Evolutionary conservation across 1,140 invertebrate species (phyloP).

Genomic region (Leptinotarsa lineolata): DNA sequence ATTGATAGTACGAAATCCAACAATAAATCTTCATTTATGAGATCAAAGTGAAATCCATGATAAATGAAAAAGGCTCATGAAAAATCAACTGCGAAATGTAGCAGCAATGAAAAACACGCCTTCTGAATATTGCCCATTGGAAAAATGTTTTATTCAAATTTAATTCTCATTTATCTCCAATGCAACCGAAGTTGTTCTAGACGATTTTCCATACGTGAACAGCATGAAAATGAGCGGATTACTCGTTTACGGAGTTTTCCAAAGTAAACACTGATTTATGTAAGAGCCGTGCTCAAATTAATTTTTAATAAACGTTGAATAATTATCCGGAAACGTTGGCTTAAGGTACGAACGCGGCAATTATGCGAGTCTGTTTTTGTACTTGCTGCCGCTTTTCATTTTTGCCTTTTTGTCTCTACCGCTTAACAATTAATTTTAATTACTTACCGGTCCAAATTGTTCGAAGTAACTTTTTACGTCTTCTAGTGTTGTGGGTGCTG

Average conservation of each 20-base stretch:
- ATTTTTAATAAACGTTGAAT: conserved; percentile 32
- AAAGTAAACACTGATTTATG: conserved; percentile 26
- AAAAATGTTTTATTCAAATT: neutral
- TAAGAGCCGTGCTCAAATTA: conserved; percentile 27
- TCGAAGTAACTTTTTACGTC: conserved; percentile 99
- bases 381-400: neutral
- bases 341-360: conserved; percentile 13
- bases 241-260: conserved; percentile 25
- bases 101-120: too few relatives aligned
- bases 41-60: too few relatives aligned
- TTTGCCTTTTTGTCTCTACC: neutral
- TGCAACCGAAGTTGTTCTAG: neutral
- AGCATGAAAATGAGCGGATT: conserved; percentile 31
- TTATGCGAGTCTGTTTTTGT: neutral
- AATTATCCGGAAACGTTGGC: conserved; percentile 16
- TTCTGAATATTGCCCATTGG: too few relatives aligned
- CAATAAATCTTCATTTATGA: too few relatives aligned
- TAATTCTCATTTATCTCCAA: neutral
- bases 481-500: conserved; percentile 97
- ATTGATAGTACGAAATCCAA: too few relatives aligned
- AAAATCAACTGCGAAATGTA: too few relatives aligned
- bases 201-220: conserved; percentile 16
- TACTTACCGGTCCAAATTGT: conserved; percentile 98
- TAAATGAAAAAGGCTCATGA: too few relatives aligned
- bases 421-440: conserved; percentile 17